These are phyloP conservation scores for Antheraea yamamai DNA, from an alignment of 2,888 invertebrate species.

Conservation along the genomic window DNA sequence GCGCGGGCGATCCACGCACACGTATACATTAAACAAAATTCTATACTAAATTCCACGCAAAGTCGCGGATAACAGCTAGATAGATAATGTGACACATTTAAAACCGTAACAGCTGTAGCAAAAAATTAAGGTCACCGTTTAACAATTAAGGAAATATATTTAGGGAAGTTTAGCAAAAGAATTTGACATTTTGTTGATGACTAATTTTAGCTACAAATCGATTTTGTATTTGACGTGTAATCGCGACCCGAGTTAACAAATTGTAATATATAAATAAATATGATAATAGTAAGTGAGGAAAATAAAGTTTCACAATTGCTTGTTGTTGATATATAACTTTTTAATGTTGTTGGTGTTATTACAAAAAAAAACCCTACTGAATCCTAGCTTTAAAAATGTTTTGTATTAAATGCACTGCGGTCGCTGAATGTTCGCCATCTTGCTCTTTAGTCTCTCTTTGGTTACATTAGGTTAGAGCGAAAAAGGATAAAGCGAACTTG, in stretches of 20 bases:
- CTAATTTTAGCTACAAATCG: not conserved
- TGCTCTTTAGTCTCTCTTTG: too few relatives aligned
- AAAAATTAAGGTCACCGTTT: conserved; percentile 2
- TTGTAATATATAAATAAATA: not conserved
- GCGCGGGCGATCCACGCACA: too few relatives aligned
- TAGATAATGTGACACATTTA: not conserved
- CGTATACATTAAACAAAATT: too few relatives aligned
- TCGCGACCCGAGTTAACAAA: not conserved
- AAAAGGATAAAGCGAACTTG: too few relatives aligned
- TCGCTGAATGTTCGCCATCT: too few relatives aligned
- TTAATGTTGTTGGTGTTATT: too few relatives aligned
- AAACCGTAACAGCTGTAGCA: not conserved
- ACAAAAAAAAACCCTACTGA: too few relatives aligned
- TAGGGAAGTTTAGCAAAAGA: not conserved
- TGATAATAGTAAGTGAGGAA: not conserved
- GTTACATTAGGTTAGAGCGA: too few relatives aligned
- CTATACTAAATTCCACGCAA: too few relatives aligned
- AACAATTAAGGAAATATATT: not conserved
- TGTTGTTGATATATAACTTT: not conserved
- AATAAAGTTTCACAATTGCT: not conserved
- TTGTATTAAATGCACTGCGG: too few relatives aligned
- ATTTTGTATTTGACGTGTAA: not conserved
- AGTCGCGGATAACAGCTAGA: too few relatives aligned
- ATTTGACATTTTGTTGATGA: not conserved
- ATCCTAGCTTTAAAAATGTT: too few relatives aligned